phyloP scores from a whole-genome alignment of 2,113 vertebrate species.

The Sapayoa aenigma region DNA sequence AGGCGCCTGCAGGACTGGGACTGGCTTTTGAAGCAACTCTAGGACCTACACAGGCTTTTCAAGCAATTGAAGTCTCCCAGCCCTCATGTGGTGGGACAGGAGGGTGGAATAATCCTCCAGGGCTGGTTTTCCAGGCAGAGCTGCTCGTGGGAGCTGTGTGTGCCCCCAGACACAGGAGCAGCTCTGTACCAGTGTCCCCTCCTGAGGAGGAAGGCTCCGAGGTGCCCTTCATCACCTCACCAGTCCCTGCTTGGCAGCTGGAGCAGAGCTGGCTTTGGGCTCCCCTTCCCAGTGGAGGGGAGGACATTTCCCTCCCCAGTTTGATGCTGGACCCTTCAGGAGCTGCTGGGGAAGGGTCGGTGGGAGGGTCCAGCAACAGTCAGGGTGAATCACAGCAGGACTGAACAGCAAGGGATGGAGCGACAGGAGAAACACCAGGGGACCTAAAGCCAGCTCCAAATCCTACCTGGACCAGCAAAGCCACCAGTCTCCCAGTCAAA shows the following conservation, averaged over 20 bases:
- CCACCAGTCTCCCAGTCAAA: background rate
- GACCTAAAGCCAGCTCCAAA: constrained; percentile 15
- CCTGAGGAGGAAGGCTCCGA: background rate
- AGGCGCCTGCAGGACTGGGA: background rate
- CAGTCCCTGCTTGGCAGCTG: background rate
- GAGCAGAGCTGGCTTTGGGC: background rate
- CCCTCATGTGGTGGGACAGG: background rate
- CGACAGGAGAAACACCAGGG: background rate
- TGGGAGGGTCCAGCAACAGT: background rate
- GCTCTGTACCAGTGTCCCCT: background rate
- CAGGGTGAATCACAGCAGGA: background rate
- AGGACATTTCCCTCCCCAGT: background rate
- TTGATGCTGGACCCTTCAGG: background rate
- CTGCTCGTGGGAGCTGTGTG: accelerated
- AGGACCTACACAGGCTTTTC: accelerated
- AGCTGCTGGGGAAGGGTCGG: background rate
- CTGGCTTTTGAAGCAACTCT: background rate
- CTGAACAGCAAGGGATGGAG: background rate
- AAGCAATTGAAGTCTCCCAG: background rate
- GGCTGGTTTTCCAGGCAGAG: background rate
- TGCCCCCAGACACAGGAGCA: background rate
- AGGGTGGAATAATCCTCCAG: background rate
- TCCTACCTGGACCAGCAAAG: background rate
- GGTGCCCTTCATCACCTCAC: background rate
- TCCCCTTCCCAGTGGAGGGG: background rate